Base-by-base conservation (phyloP, 2,113 vertebrate species). In the Erpornis zantholeuca region DNA sequence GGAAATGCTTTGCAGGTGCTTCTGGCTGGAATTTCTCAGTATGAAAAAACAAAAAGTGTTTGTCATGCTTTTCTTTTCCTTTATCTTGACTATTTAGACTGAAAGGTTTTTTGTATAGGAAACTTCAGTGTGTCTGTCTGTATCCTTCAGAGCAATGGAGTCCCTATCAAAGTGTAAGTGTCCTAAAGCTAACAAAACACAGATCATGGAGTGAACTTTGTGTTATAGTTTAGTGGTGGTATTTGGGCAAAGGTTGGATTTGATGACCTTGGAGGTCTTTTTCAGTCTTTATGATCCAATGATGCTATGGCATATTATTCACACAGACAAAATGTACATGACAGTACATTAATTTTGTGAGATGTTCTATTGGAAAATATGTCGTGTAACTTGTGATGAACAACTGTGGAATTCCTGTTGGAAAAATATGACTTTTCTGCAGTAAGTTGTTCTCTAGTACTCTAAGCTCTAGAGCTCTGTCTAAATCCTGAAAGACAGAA, bases 401-500 rank as follows among this genome's bases (percentile, higher is more conserved):
- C 20, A 73, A 12, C 3, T 60, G 23, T 53, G 36, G 14, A 73
- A 81, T 47, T 54, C 11, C 45, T 31, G 4, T 23, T 56, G 33
- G 33, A 60, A 83, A 82, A 76, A 90, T 65, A 72, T 5, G 4
- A 11, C 5, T 70, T 82, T 80, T 50, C 27, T 70, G 54, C 4
- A 73, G 64, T 15, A 80, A 49, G 9, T 7, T 75, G 8, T 40
- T 57, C 23, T 92, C n/a, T 59, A 73, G 17, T 8, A 70, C 6
- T 69, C 21, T 42, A 78, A 94, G 42, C 5, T 78, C 47, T 49
- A 42, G 29, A 92, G 11, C 11, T 40, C 57, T 71, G 33, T 64
- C 86, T 91, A 83, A 88, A 54, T 86, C n/a, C 50, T 92, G 70
- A 84, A 92, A 49, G 78, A 84, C 61, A 89, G 73, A 47, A 77